Percentiles rank a stretch among this genome's conserved stretches.
phyloP scores from a whole-genome alignment of 2,888 invertebrate genomes.

The Bembecia ichneumoniformis region DNA sequence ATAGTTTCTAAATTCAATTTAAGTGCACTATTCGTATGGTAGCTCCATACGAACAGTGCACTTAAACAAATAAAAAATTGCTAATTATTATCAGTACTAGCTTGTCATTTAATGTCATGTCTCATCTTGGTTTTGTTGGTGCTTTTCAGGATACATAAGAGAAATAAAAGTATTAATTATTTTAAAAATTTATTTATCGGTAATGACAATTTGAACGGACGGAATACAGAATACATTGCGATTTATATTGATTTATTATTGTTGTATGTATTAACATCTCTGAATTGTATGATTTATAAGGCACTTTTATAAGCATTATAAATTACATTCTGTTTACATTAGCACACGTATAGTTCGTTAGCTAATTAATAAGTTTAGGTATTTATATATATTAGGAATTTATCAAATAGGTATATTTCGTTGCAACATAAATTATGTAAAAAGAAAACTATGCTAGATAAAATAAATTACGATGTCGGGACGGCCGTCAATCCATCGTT shows the following conservation, averaged over 20 bases:
- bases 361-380: conserved; percentile 41
- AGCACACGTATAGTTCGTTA: conserved; percentile 43
- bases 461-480: conserved; percentile 72
- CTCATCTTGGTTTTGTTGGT: too few species aligned
- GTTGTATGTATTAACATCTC: conserved; percentile 13
- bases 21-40: too few species aligned
- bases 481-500: conserved; percentile 70
- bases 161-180: conserved; percentile 18
- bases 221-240: conserved; percentile 29
- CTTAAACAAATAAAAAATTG: too few species aligned
- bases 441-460: conserved; percentile 58
- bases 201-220: conserved; percentile 59
- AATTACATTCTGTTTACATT: conserved; percentile 42
- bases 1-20: too few species aligned
- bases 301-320: conserved; percentile 37
- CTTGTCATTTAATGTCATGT: too few species aligned
- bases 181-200: conserved; percentile 52
- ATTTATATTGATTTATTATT: conserved; percentile 18
- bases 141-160: not conserved
- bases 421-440: conserved; percentile 60
- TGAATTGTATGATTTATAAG: conserved; percentile 39
- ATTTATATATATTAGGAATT: conserved; percentile 50
- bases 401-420: conserved; percentile 60
- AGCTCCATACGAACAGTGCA: too few species aligned
- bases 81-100: too few species aligned